A percentile compares a stretch with the other conserved stretches of the same genome.
phyloP scores from a whole-genome alignment of 2,113 vertebrate genomes.

The Muntiacus reevesi region DNA sequence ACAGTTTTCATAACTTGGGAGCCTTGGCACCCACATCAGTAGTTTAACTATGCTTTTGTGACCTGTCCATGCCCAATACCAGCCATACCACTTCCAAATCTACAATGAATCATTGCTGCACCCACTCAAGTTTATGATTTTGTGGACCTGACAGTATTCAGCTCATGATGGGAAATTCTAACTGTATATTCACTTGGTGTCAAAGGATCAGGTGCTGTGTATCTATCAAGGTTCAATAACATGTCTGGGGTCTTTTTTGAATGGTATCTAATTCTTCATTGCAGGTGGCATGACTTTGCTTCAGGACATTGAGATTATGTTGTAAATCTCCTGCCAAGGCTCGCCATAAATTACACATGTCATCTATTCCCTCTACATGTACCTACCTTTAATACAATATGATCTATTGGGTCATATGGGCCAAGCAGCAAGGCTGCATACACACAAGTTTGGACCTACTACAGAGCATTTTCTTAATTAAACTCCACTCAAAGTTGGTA shows the following conservation, averaged over 20 bases:
- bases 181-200: background rate
- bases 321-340: background rate
- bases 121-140: background rate
- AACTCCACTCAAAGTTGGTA: background rate
- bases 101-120: background rate
- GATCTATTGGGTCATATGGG: background rate
- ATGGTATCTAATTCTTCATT: background rate
- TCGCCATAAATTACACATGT: background rate
- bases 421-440: background rate
- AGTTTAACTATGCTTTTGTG: background rate
- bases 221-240: background rate
- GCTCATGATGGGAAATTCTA: background rate
- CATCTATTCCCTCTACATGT: background rate
- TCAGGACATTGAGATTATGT: background rate
- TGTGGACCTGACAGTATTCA: background rate
- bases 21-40: background rate
- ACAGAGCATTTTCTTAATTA: background rate
- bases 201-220: background rate
- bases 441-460: background rate
- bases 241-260: background rate
- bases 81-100: background rate
- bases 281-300: background rate
- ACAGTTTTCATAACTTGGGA: background rate
- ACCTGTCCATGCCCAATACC: background rate
- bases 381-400: background rate